Percentiles rank a stretch among this genome's conserved stretches.
Evolutionary conservation across 2,888 invertebrate genomes (phyloP).

Genomic region (Himalopsyche tibetana): DNA sequence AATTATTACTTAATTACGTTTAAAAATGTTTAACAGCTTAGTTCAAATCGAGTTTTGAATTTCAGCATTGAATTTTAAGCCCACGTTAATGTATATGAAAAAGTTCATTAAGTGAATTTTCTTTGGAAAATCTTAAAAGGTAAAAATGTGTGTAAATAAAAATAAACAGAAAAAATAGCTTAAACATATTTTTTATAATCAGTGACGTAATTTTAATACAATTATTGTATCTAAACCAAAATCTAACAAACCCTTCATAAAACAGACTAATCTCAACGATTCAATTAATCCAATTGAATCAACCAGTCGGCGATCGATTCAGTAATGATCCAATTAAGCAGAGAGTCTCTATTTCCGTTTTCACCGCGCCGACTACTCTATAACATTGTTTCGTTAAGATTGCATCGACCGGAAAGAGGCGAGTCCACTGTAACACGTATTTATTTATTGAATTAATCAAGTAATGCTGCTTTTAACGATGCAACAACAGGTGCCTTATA

Average conservation of each 20-base stretch:
- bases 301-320: constrained; percentile 16
- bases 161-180: no score
- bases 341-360: constrained; percentile 7
- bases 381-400: constrained; percentile 55
- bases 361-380: constrained; percentile 32
- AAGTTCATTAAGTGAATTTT: no score
- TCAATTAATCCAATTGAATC: background rate
- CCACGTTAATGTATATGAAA: no score
- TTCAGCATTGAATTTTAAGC: no score
- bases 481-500: background rate
- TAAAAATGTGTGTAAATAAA: no score
- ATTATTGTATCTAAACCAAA: background rate
- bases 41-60: no score
- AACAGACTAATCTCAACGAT: background rate
- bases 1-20: no score
- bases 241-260: background rate
- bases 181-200: no score
- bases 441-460: constrained; percentile 25
- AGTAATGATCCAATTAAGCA: constrained; percentile 23
- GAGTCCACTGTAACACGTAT: constrained; percentile 10
- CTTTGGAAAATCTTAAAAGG: no score
- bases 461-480: constrained; percentile 2
- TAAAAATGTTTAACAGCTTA: no score
- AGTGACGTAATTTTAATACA: no score
- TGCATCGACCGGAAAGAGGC: constrained; percentile 44